These are phyloP conservation scores for Rhyacichthys aspro DNA, from an alignment of 2,797 vertebrate species.

Conservation along the genomic window DNA sequence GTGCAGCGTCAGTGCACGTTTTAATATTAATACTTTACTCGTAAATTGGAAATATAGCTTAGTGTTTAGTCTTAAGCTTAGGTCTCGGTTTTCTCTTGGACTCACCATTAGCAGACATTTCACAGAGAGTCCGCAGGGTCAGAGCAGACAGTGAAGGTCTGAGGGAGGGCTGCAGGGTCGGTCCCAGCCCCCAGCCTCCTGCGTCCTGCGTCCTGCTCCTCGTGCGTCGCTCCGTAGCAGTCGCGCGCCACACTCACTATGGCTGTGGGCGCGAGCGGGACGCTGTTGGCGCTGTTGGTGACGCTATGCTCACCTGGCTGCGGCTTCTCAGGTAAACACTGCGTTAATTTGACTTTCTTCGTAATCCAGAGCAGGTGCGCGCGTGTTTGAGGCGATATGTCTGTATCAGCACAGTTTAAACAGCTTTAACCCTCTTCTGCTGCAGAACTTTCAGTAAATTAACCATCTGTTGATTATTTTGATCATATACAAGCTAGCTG, in stretches of 20 bases:
- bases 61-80: no score
- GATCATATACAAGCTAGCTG: neutral
- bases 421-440: neutral
- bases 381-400: neutral
- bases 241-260: slow-evolving; percentile 74
- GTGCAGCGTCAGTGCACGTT: no score
- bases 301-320: slow-evolving; percentile 72
- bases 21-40: no score
- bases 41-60: no score
- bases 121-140: no score
- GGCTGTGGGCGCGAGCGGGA: slow-evolving; percentile 78
- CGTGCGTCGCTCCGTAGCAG: slow-evolving; percentile 64
- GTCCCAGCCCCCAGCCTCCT: slow-evolving; percentile 66
- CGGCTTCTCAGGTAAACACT: slow-evolving; percentile 75
- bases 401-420: no score
- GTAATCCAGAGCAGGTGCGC: slow-evolving; percentile 33
- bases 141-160: neutral
- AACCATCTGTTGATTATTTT: neutral
- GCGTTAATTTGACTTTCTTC: neutral
- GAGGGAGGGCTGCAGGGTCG: neutral
- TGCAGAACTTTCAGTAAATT: neutral
- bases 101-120: no score
- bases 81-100: no score
- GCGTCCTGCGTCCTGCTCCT: slow-evolving; percentile 34
- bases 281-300: slow-evolving; percentile 77